These are phyloP conservation scores for Garra rufa DNA, from an alignment of 2,113 vertebrate species.

Conservation along the genomic window DNA sequence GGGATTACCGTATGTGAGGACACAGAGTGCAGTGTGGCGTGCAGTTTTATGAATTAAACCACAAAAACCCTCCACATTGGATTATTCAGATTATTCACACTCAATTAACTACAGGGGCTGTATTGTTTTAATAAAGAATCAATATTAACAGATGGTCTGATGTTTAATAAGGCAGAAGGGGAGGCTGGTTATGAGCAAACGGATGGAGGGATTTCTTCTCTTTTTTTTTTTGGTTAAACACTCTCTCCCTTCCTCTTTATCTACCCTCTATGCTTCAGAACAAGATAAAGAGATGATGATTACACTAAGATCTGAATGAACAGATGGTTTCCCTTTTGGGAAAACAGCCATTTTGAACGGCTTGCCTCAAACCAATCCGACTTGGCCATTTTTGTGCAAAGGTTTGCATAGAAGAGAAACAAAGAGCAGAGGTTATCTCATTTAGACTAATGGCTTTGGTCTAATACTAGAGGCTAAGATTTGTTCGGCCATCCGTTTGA, in stretches of 20 bases:
- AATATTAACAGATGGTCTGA: conserved; percentile 49
- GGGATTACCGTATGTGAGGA: conserved; percentile 25
- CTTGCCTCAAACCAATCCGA: neutral
- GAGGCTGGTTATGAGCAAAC: conserved; percentile 21
- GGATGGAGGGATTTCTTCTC: conserved; percentile 33
- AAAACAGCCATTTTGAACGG: conserved; percentile 3
- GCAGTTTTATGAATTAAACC: conserved; percentile 8
- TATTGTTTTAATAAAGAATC: conserved; percentile 33
- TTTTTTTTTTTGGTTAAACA: conserved; percentile 9
- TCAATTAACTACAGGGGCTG: neutral
- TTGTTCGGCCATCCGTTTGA: neutral
- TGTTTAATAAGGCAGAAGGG: conserved; percentile 30
- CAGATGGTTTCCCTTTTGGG: conserved; percentile 48
- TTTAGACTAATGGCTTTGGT: conserved; percentile 18
- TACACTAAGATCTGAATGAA: conserved; percentile 31
- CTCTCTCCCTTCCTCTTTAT: neutral
- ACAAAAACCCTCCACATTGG: neutral
- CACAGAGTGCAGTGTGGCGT: conserved; percentile 24
- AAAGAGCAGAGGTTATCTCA: conserved; percentile 17
- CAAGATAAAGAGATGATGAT: conserved; percentile 2
- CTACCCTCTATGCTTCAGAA: conserved; percentile 4
- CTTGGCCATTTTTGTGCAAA: neutral
- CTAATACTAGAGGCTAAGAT: neutral
- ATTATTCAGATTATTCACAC: conserved; percentile 26
- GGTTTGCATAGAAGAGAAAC: neutral